Evolutionary conservation across 2,888 invertebrate genomes (phyloP), one percentile per base, ranked within the genome.

Genomic region (Cactoblastis cactorum): DNA sequence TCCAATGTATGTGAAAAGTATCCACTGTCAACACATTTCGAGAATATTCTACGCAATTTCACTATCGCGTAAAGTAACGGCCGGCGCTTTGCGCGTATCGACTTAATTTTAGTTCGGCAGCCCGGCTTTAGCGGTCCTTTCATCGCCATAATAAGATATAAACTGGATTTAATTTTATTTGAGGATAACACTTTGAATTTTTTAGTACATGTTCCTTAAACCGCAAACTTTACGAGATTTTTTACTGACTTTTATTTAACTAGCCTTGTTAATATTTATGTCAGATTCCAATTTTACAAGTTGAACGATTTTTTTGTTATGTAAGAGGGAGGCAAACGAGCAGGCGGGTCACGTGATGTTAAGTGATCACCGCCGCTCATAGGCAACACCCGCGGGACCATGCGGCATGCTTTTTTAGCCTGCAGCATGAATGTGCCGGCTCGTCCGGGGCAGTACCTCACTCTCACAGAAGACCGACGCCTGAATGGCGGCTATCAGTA

Each of bases 121-220:
- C 22, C 41, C 41, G 9, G 28, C 32, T 43, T 15, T 17, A 5
- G 43, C 28, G 43, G 28, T 28, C 28, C 28, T n/a, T 39, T 6
- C 14, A 14, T 14, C 28, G 15, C 28, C 15, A 15, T 43, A 28
- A 43, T 43, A 43, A 43, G 43, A 43, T 43, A 24, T 43, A 15
- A 41, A 43, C 28, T 28, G 28, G 43, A 43, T 43, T 43, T 43
- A 2, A 28, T 43, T 41, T 43, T 43, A 43, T 43, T 43, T 32
- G 28, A 15, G 17, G 11, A 28, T 43, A 28, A 11, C 43, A 24
- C 43, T 43, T 32, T 43, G 41, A 24, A 24, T 41, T 41, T n/a
- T 22, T 24, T n/a, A 37, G 41, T 24, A 24, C 14, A 11, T 24
- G 41, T 41, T 14, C 17, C 15, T 37, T 9, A 17, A 17, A 5